phyloP scores from a whole-genome alignment of 2,113 vertebrate genomes.

The Cercopithecus mona region DNA sequence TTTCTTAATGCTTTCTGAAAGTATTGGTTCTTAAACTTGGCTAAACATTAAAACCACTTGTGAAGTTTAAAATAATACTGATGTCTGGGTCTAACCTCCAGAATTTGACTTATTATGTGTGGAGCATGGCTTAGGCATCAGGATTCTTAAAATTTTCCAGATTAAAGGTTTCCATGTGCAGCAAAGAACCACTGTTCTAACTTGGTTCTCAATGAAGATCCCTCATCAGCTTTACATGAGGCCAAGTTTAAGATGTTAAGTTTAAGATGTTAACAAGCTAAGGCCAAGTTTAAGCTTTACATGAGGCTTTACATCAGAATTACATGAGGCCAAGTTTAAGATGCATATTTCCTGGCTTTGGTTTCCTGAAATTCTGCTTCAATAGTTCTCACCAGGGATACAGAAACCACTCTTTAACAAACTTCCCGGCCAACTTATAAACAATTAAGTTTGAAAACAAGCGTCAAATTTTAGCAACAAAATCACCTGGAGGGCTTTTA shows the following conservation, averaged over 20 bases:
- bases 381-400: not conserved
- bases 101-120: not conserved
- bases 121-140: not conserved
- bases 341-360: not conserved
- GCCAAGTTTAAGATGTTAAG: not conserved
- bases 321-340: not conserved
- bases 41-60: not conserved
- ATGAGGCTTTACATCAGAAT: too few relatives aligned
- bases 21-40: not conserved
- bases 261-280: too few relatives aligned
- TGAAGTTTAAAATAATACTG: not conserved
- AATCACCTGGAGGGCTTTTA: not conserved
- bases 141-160: not conserved
- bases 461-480: not conserved
- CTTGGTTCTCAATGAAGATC: not conserved
- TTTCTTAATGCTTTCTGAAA: not conserved
- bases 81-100: too few relatives aligned
- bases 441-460: not conserved
- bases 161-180: not conserved
- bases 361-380: not conserved
- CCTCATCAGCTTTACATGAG: not conserved
- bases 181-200: not conserved
- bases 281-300: too few relatives aligned
- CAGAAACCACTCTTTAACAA: not conserved
- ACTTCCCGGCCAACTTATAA: not conserved